Evolutionary conservation across 1,140 invertebrate genomes (phyloP), one percentile per base, ranked within the genome.

Genomic region (Eupristina koningsbergeri): DNA sequence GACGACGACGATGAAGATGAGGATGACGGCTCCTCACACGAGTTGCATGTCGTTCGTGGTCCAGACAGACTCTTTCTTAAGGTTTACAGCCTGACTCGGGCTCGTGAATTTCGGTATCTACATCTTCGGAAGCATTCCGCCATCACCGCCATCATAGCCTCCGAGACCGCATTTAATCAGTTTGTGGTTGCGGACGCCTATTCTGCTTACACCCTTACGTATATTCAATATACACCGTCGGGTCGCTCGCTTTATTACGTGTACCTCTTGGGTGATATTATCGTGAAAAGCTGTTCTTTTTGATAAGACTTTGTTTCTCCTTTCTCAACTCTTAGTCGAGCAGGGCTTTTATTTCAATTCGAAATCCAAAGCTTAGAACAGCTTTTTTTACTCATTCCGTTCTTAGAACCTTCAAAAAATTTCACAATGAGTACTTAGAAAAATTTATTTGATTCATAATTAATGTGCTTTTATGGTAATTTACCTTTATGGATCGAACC

Each of bases 101-200:
- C 53, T 29, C 79, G 79, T 53, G 41, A 39, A 36, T 41, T 36
- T 71, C 39, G 36, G 67, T 71, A 71, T 36, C 39, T 17, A 74
- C 73, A 71, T 36, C 39, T 17, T 50, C 73, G 73, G 73, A 41
- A 58, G 73, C 58, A 41, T 15, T 19, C 41, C 58, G 81, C 53
- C 45, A 71, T 74, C 47, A 71, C 58, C 41, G 73, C 58, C 45
- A 71, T 74, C 47, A 71, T 45, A 29, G 73, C 58, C 45, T 36
- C 67, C 76, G 79, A 86, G 86, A 90, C 89, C 90, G 87, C 90
- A 91, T 91, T 91, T 91, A 91, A 91, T 91, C 89, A 91, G 89
- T 89, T 90, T 90, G 89, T 87, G 89, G 89, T 90, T 85, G 86
- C 67, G 67, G 45, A 26, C 45, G 34, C 31, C 67, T 53, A 71